Evolutionary conservation across 2,113 vertebrate species (phyloP).

Genomic region (Oceanites oceanicus): DNA sequence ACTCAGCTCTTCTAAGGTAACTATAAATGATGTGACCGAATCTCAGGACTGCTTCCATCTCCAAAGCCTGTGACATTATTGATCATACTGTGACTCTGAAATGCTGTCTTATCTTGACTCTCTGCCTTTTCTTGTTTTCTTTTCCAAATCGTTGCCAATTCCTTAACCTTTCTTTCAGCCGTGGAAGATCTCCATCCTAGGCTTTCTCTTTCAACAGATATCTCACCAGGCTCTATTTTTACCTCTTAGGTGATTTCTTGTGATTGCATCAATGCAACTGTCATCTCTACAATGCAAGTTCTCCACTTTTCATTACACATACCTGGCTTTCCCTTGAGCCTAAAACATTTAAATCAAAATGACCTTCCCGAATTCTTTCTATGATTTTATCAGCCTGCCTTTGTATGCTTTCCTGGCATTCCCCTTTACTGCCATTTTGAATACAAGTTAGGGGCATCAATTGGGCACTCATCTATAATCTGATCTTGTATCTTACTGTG

Average conservation of each 20-base stretch:
- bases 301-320: background rate
- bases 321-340: background rate
- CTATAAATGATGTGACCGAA: background rate
- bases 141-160: background rate
- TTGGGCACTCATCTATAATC: background rate
- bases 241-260: background rate
- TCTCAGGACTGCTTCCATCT: background rate
- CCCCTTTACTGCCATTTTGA: background rate
- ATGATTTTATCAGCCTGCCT: background rate
- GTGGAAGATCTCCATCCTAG: background rate
- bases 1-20: background rate
- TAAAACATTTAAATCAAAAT: background rate
- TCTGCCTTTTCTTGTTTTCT: background rate
- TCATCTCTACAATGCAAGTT: background rate
- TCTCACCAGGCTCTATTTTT: background rate
- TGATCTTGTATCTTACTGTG: background rate
- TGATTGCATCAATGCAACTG: background rate
- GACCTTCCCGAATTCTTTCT: background rate
- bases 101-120: background rate
- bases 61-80: background rate
- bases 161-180: background rate
- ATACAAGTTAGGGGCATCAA: background rate
- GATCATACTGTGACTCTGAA: background rate
- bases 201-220: background rate
- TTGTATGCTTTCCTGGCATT: background rate